phyloP scores from a whole-genome alignment of 1,140 invertebrate genomes.

The Araneus ventricosus region DNA sequence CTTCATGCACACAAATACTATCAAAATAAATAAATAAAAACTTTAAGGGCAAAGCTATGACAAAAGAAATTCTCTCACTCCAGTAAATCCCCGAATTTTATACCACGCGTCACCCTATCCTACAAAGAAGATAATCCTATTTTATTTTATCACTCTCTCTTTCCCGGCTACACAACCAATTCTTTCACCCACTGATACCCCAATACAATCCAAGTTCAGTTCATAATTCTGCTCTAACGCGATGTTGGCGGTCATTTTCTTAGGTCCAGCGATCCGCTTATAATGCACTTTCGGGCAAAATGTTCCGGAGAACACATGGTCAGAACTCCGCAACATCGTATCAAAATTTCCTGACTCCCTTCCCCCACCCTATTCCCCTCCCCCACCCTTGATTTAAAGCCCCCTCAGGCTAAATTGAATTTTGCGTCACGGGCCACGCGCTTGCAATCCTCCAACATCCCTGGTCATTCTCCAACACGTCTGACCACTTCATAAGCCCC shows the following conservation, averaged over 20 bases:
- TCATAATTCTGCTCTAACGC: background rate
- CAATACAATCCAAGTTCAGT: background rate
- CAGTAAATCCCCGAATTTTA: no score
- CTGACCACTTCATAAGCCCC: constrained; percentile 57
- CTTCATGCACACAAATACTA: no score
- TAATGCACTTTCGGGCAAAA: background rate
- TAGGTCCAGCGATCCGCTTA: background rate
- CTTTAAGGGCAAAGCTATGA: no score
- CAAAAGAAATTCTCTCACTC: no score
- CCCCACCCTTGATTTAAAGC: constrained; percentile 33
- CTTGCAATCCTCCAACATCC: no score
- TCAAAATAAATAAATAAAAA: no score
- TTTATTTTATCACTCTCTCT: no score
- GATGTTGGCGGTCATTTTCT: background rate
- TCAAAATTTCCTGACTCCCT: background rate
- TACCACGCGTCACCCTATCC: no score
- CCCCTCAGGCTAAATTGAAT: constrained; percentile 56
- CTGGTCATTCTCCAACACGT: constrained; percentile 53
- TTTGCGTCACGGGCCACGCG: constrained; percentile 27
- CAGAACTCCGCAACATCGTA: constrained; percentile 1
- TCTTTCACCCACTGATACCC: background rate
- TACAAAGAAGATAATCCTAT: no score
- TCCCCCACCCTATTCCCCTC: no score
- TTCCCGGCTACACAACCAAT: background rate
- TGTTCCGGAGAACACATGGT: constrained; percentile 10